Evolutionary conservation across 2,888 invertebrate genomes (phyloP), one percentile per base, ranked within the genome.

Genomic region (Cryptocephalus moraei): DNA sequence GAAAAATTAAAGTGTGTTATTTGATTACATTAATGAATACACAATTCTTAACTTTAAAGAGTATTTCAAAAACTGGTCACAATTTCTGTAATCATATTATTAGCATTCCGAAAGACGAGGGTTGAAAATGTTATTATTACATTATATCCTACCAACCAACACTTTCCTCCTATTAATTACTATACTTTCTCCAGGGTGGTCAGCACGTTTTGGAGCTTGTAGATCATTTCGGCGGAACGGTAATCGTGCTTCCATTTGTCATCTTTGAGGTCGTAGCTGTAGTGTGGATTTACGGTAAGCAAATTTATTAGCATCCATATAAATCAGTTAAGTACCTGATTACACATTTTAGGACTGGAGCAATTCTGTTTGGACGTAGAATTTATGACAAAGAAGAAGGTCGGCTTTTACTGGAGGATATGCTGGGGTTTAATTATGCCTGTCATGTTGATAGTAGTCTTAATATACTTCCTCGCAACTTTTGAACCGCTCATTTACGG

Each of bases 391-490:
- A 80, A 81, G 14, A 74, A 73, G 32, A 79, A 79, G 64, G 77
- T 82, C 0, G 77, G 81, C 66, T 58, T 79, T 34, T 91, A 88
- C 64, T 91, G 90, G 90, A 76, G 87, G 50, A 56, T 84, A 36
- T 88, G 87, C 55, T 91, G 91, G 91, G 78, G 79, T 1, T 41
- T 86, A 8, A 66, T 88, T 39, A 86, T 86, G 1, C 91, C 91
- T 0, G 59, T 77, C 0, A 72, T 86, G 49, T 81, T 90, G 75
- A 70, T 80, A 4, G 62, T 76, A 0, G 86, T 90, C 43, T 76
- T 89, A 57, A 60, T 85, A 8, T 89, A 87, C 63, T 85, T 85
- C 8, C 68, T 86, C 33, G 64, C 73, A 0, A 77, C 78, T 0
- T 77, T 79, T 49, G 72, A 79, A 49, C 76, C 80, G 0, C 64